phyloP scores from a whole-genome alignment of 2,888 invertebrate genomes.

The Apotomis turbidana region DNA sequence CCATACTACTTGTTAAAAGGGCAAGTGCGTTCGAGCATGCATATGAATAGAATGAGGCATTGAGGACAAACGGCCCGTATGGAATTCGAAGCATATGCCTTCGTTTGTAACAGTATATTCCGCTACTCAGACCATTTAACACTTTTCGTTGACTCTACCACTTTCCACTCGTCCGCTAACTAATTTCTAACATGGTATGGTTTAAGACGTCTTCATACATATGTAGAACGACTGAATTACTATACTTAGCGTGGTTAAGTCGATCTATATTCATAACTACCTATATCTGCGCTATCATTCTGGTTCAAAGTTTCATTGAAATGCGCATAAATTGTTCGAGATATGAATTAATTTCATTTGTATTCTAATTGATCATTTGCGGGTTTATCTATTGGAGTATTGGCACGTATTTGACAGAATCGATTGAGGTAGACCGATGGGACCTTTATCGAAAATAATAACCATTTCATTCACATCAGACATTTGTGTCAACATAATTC shows the following conservation, averaged over 20 bases:
- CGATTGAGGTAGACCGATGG: not conserved
- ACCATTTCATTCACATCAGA: not conserved
- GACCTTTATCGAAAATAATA: conserved; percentile 14
- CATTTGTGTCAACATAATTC: conserved; percentile 3
- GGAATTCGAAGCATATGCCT: conserved; percentile 18
- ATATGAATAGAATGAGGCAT: conserved; percentile 25
- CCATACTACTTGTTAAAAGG: conserved; percentile 11
- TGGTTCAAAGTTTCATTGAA: conserved; percentile 2
- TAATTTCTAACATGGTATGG: conserved; percentile 25
- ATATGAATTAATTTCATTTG: conserved; percentile 5
- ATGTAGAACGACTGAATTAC: conserved; percentile 12
- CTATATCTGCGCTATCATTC: not conserved
- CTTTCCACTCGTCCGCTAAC: conserved; percentile 33
- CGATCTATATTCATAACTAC: not conserved
- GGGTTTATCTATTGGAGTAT: not conserved
- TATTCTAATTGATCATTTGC: conserved; percentile 5
- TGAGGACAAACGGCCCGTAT: conserved; percentile 26
- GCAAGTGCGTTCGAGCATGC: conserved; percentile 2
- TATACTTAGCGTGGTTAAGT: not conserved
- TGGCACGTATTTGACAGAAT: not conserved
- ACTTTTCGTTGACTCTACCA: conserved; percentile 33
- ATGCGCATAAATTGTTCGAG: not conserved
- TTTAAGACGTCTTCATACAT: conserved; percentile 27
- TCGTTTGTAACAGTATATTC: conserved; percentile 41
- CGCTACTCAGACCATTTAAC: conserved; percentile 41